These are phyloP conservation scores for Myodes glareolus DNA, from an alignment of 2,113 vertebrate genomes.

Conservation along the genomic window DNA sequence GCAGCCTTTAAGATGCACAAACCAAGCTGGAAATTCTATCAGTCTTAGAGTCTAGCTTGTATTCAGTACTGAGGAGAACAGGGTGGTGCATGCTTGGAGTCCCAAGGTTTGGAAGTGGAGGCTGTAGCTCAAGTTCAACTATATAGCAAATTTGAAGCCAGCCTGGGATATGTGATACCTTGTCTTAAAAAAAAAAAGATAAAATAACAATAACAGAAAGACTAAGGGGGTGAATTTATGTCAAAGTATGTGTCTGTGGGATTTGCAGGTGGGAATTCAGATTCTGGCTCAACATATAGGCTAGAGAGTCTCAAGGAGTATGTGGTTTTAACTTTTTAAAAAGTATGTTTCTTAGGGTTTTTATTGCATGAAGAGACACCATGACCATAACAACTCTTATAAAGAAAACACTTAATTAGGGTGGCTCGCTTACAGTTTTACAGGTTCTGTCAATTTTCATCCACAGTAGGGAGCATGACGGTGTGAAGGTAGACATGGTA, in stretches of 20 bases:
- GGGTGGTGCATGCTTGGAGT: background rate
- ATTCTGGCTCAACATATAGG: background rate
- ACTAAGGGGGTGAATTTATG: background rate
- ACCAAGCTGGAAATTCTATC: background rate
- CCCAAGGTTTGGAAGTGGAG: background rate
- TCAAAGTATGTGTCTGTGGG: background rate
- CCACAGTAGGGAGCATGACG: background rate
- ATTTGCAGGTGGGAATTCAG: background rate
- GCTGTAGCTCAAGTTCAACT: background rate
- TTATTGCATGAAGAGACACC: background rate
- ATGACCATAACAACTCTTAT: background rate
- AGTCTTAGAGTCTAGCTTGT: background rate
- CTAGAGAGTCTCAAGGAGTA: background rate
- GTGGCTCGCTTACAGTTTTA: background rate
- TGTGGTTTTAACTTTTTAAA: constrained; percentile 14
- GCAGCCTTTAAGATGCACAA: background rate
- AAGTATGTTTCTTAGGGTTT: background rate
- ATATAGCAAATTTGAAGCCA: background rate
- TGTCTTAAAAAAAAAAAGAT: background rate
- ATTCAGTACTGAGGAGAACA: background rate
- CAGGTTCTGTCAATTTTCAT: background rate
- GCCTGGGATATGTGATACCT: background rate
- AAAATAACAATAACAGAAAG: background rate
- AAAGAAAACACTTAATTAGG: background rate
- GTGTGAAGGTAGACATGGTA: background rate